These are phyloP conservation scores for Hylaea fasciaria DNA, from an alignment of 2,888 invertebrate genomes.

Conservation along the genomic window DNA sequence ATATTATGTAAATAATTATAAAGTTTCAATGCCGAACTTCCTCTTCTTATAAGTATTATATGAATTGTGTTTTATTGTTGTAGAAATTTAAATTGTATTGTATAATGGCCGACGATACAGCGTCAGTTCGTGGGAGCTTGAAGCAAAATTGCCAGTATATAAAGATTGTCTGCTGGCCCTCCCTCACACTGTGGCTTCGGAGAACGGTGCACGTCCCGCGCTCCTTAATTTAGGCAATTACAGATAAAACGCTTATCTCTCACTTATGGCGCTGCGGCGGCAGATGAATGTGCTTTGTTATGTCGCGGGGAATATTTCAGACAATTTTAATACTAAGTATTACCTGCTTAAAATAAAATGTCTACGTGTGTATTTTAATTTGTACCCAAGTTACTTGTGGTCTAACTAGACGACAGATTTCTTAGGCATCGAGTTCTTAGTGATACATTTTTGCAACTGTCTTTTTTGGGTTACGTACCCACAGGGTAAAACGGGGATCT, in stretches of 20 bases:
- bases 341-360: not conserved
- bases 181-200: not conserved
- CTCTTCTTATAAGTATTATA: no score
- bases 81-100: no score
- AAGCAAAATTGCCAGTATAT: not conserved
- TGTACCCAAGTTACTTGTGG: not conserved
- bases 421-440: no score
- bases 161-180: conserved; percentile 9
- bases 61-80: no score
- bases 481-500: no score
- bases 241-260: conserved; percentile 68
- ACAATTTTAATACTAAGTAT: not conserved
- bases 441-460: no score
- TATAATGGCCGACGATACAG: no score
- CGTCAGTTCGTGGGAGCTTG: no score
- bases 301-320: conserved; percentile 1
- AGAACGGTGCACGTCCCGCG: conserved; percentile 47
- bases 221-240: conserved; percentile 75
- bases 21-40: no score
- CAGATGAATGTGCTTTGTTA: conserved; percentile 18
- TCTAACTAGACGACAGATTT: no score
- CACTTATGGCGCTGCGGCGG: conserved; percentile 53
- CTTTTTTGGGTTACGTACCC: no score
- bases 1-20: no score
- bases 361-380: not conserved